Percentiles rank a stretch among this genome's conserved stretches.
Conservation (phyloP, 2,797 vertebrate species). For the Microchirus variegatus region DNA sequence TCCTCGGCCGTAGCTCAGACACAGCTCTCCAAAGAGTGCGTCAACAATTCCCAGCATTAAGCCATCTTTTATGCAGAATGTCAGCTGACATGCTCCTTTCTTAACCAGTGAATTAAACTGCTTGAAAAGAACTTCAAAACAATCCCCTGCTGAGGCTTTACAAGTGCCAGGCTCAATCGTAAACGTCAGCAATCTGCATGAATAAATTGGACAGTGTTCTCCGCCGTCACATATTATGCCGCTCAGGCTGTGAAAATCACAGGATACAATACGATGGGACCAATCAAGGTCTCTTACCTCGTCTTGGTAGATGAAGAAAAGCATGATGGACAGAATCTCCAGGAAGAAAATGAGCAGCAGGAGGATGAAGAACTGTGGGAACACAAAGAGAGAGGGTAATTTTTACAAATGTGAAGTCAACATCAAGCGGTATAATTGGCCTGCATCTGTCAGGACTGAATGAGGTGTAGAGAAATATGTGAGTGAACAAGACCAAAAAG, state of each 20-base stretch:
- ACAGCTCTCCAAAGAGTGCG: slow-evolving; percentile 6
- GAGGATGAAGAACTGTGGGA: slow-evolving; percentile 93
- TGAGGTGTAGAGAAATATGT: not conserved
- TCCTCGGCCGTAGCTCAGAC: not conserved
- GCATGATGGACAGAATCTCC: slow-evolving; percentile 90
- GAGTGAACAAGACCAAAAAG: not conserved
- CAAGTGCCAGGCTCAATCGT: slow-evolving; percentile 11
- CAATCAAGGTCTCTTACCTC: slow-evolving; percentile 82
- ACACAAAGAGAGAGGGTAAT: slow-evolving; percentile 56
- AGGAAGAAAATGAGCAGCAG: slow-evolving; percentile 94
- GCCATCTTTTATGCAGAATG: slow-evolving; percentile 20
- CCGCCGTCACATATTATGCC: slow-evolving; percentile 9
- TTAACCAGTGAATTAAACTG: slow-evolving; percentile 6
- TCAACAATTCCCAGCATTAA: slow-evolving; percentile 10
- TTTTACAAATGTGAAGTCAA: slow-evolving; percentile 26
- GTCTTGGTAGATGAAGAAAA: slow-evolving; percentile 95
- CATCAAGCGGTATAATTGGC: slow-evolving; percentile 7
- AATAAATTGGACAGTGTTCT: slow-evolving; percentile 1
- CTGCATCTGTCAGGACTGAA: slow-evolving; percentile 17
- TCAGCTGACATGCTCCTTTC: slow-evolving; percentile 15
- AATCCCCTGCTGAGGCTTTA: slow-evolving; percentile 12
- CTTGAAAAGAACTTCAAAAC: slow-evolving; percentile 20
- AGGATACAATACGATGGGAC: slow-evolving; percentile 4
- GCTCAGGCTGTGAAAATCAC: slow-evolving; percentile 24
- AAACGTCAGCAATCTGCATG: slow-evolving; percentile 13